Conservation (phyloP, 2,888 invertebrate species). For the Gandaritis pyraliata region DNA sequence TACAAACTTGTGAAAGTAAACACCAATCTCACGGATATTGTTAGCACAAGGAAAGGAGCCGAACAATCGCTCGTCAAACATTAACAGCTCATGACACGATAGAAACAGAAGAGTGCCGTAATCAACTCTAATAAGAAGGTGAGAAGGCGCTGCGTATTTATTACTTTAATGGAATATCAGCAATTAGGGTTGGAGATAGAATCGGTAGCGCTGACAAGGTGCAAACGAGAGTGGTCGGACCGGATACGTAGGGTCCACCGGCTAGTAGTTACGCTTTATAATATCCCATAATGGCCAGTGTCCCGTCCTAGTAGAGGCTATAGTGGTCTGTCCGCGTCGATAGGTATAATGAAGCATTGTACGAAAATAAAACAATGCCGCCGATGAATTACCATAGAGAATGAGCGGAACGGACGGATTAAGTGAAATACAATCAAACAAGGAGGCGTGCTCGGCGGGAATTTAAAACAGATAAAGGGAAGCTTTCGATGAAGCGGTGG, state of each 20-base stretch:
- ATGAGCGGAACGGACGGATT: slow-evolving; percentile 79
- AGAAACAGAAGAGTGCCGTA: slow-evolving; percentile 75
- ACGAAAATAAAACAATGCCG: slow-evolving; percentile 78
- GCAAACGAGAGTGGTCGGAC: slow-evolving; percentile 80
- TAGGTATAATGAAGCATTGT: slow-evolving; percentile 52
- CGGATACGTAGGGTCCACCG: slow-evolving; percentile 67
- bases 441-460: slow-evolving; percentile 67
- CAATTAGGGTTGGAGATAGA: slow-evolving; percentile 79
- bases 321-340: slow-evolving; percentile 45
- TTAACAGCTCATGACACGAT: slow-evolving; percentile 75
- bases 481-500: slow-evolving; percentile 52
- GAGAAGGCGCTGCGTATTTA: slow-evolving; percentile 78
- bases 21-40: slow-evolving; percentile 64
- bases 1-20: slow-evolving; percentile 62
- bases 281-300: slow-evolving; percentile 48
- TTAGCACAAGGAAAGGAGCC: slow-evolving; percentile 61
- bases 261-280: slow-evolving; percentile 49
- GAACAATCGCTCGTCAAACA: slow-evolving; percentile 69
- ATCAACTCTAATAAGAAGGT: slow-evolving; percentile 79
- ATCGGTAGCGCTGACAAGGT: slow-evolving; percentile 83
- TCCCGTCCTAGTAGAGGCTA: slow-evolving; percentile 48
- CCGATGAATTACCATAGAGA: slow-evolving; percentile 79
- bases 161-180: slow-evolving; percentile 83
- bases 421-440: slow-evolving; percentile 80
- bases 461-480: slow-evolving; percentile 61